Percentiles rank a stretch among this genome's conserved stretches.
Conservation (phyloP, 1,140 invertebrate genomes). For the Orchestia grillus region DNA sequence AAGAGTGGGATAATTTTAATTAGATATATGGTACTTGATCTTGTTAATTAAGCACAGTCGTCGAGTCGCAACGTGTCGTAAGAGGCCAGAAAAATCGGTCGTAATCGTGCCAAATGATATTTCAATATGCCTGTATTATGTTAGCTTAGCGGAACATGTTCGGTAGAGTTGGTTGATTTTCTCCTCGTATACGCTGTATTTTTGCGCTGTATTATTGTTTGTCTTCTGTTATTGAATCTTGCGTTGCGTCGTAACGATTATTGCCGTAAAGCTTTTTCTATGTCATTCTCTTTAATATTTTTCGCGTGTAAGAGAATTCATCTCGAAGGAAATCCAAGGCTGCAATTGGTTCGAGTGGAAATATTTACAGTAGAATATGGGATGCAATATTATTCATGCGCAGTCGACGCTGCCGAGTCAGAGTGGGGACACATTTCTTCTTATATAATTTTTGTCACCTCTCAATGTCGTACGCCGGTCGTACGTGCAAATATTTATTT, state of each 20-base stretch:
- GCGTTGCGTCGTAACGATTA: background rate
- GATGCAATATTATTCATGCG: no score
- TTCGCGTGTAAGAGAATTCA: no score
- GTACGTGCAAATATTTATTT: no score
- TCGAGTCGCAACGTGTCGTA: slow-evolving; percentile 1
- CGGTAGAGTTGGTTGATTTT: background rate
- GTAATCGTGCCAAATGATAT: slow-evolving; percentile 19
- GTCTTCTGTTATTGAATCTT: background rate
- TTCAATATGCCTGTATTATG: background rate
- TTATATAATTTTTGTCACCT: no score
- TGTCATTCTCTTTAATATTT: no score
- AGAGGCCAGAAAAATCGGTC: background rate
- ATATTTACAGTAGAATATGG: no score
- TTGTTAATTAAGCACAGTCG: background rate
- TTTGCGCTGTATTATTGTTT: background rate
- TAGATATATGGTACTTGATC: background rate
- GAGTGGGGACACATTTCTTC: no score
- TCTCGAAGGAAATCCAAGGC: no score
- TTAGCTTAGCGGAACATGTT: background rate
- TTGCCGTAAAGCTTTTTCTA: background rate
- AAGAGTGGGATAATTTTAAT: no score
- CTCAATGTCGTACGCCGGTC: no score
- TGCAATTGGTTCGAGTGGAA: no score
- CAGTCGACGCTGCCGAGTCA: no score
- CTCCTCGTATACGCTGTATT: background rate